These are phyloP conservation scores for Lepilemur ruficaudatus DNA, from an alignment of 2,797 vertebrate genomes.

Conservation along the genomic window DNA sequence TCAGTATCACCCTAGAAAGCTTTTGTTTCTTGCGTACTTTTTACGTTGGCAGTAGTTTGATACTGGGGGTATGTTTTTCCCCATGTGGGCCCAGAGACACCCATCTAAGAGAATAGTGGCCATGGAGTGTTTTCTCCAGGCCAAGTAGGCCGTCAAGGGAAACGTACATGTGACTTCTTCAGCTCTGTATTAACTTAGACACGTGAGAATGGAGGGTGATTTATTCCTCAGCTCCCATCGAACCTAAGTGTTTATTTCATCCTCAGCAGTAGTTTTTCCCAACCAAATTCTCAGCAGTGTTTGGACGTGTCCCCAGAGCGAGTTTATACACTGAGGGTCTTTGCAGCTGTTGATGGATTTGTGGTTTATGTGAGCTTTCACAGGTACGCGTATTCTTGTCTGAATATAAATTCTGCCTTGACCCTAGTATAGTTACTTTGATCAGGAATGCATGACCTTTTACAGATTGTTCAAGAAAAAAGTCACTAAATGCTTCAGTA, in stretches of 20 bases:
- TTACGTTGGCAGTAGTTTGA: neutral
- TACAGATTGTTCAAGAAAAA: neutral
- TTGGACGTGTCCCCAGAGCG: neutral
- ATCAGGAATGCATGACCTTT: neutral
- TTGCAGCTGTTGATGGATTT: neutral
- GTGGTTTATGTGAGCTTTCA: neutral
- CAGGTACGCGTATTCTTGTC: neutral
- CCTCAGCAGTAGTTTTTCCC: neutral
- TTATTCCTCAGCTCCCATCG: neutral
- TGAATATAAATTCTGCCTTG: neutral
- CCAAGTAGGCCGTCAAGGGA: neutral
- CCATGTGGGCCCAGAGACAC: rapidly evolving
- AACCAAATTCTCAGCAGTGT: neutral
- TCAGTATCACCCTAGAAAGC: neutral
- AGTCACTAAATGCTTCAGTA: neutral
- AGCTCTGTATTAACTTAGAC: neutral
- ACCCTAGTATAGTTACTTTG: neutral
- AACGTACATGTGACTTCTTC: neutral
- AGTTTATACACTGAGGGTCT: neutral
- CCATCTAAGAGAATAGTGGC: neutral
- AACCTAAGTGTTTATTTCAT: neutral
- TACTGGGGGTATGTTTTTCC: neutral
- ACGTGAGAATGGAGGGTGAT: neutral
- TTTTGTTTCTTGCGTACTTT: neutral
- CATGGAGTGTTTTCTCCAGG: neutral